Conservation (phyloP, 2,113 vertebrate species). For the Symphodus melops region DNA sequence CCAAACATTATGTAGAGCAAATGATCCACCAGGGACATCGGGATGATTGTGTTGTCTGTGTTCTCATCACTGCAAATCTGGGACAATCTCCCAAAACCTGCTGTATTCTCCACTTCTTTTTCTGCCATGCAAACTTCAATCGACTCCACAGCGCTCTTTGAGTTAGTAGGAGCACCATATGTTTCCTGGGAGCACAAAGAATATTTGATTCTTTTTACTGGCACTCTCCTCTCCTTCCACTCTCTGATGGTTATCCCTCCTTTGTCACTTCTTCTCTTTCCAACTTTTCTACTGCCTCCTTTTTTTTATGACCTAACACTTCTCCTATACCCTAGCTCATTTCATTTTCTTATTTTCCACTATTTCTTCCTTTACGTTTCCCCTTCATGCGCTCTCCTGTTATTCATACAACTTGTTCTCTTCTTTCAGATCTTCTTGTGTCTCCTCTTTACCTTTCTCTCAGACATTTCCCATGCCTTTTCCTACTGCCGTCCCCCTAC, state of each 20-base stretch:
- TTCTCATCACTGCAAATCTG: conserved; percentile 62
- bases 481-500: not conserved
- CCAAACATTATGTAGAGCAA: conserved; percentile 57
- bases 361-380: not conserved
- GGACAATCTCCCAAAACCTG: conserved; percentile 57
- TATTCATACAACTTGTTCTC: not conserved
- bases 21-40: conserved; percentile 45
- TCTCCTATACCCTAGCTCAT: not conserved
- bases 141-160: conserved; percentile 51
- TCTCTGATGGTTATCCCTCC: conserved; percentile 9
- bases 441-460: conserved; percentile 7
- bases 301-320: conserved; percentile 4
- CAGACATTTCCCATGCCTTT: conserved; percentile 27
- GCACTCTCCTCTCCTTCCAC: conserved; percentile 3
- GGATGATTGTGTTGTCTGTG: conserved; percentile 50
- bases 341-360: not conserved
- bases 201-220: conserved; percentile 54
- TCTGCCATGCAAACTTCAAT: conserved; percentile 35
- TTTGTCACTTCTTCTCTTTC: conserved; percentile 6
- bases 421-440: conserved; percentile 19
- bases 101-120: conserved; percentile 40
- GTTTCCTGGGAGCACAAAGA: conserved; percentile 64
- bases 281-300: not conserved
- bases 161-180: conserved; percentile 69
- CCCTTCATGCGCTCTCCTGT: not conserved